Evolutionary conservation across 1,140 invertebrate genomes (phyloP), one percentile per base, ranked within the genome.

Genomic region (Trichogramma pretiosum): DNA sequence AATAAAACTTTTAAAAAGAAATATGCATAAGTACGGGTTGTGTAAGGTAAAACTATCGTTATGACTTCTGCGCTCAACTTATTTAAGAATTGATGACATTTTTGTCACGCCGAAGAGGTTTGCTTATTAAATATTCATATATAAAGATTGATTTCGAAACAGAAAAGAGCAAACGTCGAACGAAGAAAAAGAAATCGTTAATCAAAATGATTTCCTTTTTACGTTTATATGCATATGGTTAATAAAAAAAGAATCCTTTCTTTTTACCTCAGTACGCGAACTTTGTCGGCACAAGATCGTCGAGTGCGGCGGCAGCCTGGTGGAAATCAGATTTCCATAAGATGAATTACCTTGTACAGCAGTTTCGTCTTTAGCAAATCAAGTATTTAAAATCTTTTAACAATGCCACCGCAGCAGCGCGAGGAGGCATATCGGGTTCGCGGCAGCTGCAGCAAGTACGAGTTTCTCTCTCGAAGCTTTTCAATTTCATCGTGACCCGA

Each of bases 21-120:
- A 50, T 50, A 50, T 50, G 44, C 41, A 50, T 50, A 44, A 38
- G 37, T 28, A n/a, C n/a, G n/a, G n/a, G n/a, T n/a, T n/a, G n/a
- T n/a, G n/a, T n/a, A n/a, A n/a, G n/a, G n/a, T n/a, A n/a, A n/a
- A n/a, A n/a, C n/a, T n/a, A n/a, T n/a, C n/a, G n/a, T n/a, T n/a
- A n/a, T n/a, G n/a, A n/a, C n/a, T n/a, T n/a, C n/a, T n/a, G n/a
- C n/a, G n/a, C n/a, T n/a, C n/a, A n/a, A n/a, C n/a, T n/a, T n/a
- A n/a, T n/a, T n/a, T n/a, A n/a, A n/a, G n/a, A n/a, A n/a, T n/a
- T n/a, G n/a, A n/a, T n/a, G n/a, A n/a, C n/a, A n/a, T n/a, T n/a
- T n/a, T n/a, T 37, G 23, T 18, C 32, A 28, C 33, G 7, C 33
- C n/a, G n/a, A n/a, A n/a, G n/a, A n/a, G n/a, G n/a, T n/a, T n/a